Evolutionary conservation across 1,140 invertebrate genomes (phyloP).

Genomic region (Archivesica marissinica): DNA sequence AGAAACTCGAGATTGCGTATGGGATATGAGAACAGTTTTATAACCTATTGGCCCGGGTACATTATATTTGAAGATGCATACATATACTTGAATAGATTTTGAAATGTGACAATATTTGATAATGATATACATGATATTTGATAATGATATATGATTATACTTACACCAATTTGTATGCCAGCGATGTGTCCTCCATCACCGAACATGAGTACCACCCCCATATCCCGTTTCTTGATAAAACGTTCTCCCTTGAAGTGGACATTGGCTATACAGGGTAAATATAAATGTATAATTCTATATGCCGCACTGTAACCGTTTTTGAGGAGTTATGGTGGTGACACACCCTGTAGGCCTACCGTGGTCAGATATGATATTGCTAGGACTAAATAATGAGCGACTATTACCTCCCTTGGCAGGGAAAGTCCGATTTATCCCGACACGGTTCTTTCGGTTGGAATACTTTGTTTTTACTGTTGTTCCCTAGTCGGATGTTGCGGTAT

Average conservation of each 20-base stretch:
- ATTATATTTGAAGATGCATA: no score
- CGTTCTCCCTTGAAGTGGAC: slow-evolving; percentile 73
- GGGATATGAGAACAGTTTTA: no score
- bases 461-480: no score
- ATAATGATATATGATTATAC: slow-evolving; percentile 5
- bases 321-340: neutral
- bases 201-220: slow-evolving; percentile 75
- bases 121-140: no score
- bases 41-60: no score
- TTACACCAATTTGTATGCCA: slow-evolving; percentile 79
- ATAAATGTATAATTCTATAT: neutral
- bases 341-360: neutral
- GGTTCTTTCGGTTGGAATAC: no score
- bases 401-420: neutral
- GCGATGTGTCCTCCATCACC: slow-evolving; percentile 80
- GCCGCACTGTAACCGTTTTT: neutral
- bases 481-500: no score
- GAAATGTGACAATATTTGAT: no score
- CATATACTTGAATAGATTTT: no score
- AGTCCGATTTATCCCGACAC: neutral
- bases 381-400: neutral
- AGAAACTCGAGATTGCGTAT: no score
- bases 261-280: slow-evolving; percentile 4
- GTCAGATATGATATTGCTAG: neutral
- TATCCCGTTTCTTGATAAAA: slow-evolving; percentile 75